Evolutionary conservation across 1,140 invertebrate genomes (phyloP).

Genomic region (Mya arenaria): DNA sequence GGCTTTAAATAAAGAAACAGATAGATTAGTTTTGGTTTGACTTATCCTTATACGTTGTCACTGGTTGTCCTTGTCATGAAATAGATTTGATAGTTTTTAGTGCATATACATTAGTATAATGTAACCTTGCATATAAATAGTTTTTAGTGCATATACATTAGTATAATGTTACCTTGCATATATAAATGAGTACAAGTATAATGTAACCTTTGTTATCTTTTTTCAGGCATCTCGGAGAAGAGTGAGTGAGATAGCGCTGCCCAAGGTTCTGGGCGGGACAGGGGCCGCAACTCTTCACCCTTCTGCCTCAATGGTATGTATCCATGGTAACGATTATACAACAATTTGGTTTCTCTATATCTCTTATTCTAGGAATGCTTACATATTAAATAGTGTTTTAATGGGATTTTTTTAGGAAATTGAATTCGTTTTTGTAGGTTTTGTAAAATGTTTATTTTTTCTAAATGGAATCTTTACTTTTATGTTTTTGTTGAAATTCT

Average conservation of each 20-base stretch:
- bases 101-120: too few relatives aligned
- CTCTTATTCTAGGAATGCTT: neutral
- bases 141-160: too few relatives aligned
- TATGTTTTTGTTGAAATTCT: too few relatives aligned
- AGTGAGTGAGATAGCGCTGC: slow-evolving; percentile 53
- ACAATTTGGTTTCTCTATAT: neutral
- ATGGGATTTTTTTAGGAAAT: neutral
- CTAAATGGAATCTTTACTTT: too few relatives aligned
- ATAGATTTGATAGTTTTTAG: too few relatives aligned
- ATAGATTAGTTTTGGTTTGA: too few relatives aligned
- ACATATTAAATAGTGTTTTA: neutral
- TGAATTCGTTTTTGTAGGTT: neutral
- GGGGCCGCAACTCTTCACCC: slow-evolving; percentile 43
- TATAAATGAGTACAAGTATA: too few relatives aligned
- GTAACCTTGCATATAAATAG: too few relatives aligned
- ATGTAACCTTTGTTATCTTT: neutral
- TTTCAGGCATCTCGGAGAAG: slow-evolving; percentile 42
- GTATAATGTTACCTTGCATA: too few relatives aligned
- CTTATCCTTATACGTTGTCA: too few relatives aligned
- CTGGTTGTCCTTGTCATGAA: neutral
- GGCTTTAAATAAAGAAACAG: too few relatives aligned
- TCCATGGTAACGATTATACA: neutral
- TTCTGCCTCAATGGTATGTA: slow-evolving; percentile 55
- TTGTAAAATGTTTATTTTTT: neutral
- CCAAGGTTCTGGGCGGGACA: slow-evolving; percentile 52